Conservation (phyloP, 2,888 invertebrate species). For the Acronicta psi region DNA sequence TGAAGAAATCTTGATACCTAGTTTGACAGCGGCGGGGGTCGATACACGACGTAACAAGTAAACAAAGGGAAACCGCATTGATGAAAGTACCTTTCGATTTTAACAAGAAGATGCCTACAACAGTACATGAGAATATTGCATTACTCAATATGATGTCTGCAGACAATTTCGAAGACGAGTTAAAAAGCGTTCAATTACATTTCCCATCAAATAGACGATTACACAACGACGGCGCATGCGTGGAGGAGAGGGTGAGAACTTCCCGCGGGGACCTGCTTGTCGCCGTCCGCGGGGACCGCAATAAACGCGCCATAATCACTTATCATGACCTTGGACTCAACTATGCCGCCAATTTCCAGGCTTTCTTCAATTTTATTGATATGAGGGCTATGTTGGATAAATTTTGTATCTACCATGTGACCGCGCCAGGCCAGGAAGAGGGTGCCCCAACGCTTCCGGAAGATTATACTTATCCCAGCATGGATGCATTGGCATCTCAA, state of each 20-base stretch:
- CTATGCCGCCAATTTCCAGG: slow-evolving; percentile 97
- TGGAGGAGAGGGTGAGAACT: slow-evolving; percentile 94
- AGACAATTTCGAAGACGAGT: slow-evolving; percentile 97
- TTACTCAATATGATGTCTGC: slow-evolving; percentile 91
- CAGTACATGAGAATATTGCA: slow-evolving; percentile 84
- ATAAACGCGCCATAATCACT: slow-evolving; percentile 97
- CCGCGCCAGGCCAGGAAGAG: slow-evolving; percentile 99
- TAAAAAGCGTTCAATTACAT: slow-evolving; percentile 96
- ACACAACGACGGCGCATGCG: slow-evolving; percentile 87
- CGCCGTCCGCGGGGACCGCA: slow-evolving; percentile 97
- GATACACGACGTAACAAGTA: slow-evolving; percentile 45
- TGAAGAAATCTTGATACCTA: slow-evolving; percentile 52
- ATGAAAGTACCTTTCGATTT: slow-evolving; percentile 61
- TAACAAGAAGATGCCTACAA: slow-evolving; percentile 77
- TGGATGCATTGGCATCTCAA: slow-evolving; percentile 98
- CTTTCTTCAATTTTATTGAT: slow-evolving; percentile 97
- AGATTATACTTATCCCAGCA: slow-evolving; percentile 97
- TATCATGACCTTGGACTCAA: slow-evolving; percentile 99
- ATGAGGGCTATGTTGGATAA: slow-evolving; percentile 96
- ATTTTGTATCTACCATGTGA: slow-evolving; percentile 99
- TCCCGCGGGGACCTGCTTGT: slow-evolving; percentile 97
- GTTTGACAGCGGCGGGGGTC: slow-evolving; percentile 39
- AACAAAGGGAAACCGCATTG: slow-evolving; percentile 45
- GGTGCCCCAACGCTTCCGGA: slow-evolving; percentile 96
- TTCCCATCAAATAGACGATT: slow-evolving; percentile 92